Evolutionary conservation across 2,888 invertebrate species (phyloP).

Genomic region (Himalopsyche kuldschensis): DNA sequence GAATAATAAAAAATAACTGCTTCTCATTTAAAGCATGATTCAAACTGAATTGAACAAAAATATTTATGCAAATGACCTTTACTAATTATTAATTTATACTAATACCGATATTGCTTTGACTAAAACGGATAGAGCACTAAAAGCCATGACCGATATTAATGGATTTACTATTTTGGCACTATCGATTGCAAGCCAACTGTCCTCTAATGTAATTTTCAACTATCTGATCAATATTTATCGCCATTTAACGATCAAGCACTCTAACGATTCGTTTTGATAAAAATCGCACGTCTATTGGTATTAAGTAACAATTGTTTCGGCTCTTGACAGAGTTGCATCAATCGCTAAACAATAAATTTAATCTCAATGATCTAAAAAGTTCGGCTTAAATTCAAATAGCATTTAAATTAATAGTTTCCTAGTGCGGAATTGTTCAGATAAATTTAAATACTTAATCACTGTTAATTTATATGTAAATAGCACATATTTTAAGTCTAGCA

Average conservation of each 20-base stretch:
- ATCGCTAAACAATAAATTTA: not conserved
- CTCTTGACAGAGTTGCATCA: not conserved
- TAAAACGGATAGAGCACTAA: not conserved
- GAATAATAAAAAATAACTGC: too few species aligned
- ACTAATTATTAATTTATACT: not conserved
- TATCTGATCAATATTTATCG: too few species aligned
- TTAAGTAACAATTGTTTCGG: not conserved
- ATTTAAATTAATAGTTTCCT: too few species aligned
- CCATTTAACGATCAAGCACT: too few species aligned
- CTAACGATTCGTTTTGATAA: not conserved
- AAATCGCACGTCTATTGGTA: not conserved
- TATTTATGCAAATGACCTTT: not conserved
- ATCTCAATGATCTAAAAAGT: not conserved
- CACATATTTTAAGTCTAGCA: not conserved
- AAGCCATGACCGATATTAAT: not conserved
- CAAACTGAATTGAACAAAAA: too few species aligned
- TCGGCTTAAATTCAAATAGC: too few species aligned
- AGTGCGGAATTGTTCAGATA: too few species aligned
- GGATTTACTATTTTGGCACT: not conserved
- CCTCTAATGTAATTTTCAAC: too few species aligned
- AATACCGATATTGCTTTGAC: not conserved
- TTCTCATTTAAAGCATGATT: too few species aligned
- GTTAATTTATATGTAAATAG: too few species aligned
- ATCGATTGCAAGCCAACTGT: not conserved
- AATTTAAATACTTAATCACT: too few species aligned